phyloP scores from a whole-genome alignment of 2,888 invertebrate species.

The Polietes domitor region DNA sequence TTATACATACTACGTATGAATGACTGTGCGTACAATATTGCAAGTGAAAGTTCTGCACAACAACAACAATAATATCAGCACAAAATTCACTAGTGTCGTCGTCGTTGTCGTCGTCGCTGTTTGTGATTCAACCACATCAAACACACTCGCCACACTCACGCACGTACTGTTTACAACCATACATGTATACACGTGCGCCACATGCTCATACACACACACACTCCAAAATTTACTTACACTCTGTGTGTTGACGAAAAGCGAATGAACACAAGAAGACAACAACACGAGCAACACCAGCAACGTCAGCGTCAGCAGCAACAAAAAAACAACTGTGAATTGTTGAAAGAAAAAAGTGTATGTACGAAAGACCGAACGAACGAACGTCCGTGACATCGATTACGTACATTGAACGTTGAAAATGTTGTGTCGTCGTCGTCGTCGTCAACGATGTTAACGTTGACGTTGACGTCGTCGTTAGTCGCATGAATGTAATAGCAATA shows the following conservation, averaged over 20 bases:
- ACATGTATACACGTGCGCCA: constrained; percentile 42
- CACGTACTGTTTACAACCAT: neutral
- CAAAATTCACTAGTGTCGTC: constrained; percentile 24
- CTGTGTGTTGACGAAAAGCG: constrained; percentile 55
- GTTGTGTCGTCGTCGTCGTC: constrained; percentile 55
- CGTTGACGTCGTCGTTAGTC: constrained; percentile 51
- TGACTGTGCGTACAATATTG: constrained; percentile 52
- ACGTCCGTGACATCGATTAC: constrained; percentile 68
- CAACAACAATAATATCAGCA: constrained; percentile 34
- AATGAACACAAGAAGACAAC: constrained; percentile 28
- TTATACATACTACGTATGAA: constrained; percentile 52
- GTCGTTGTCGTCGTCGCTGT: neutral
- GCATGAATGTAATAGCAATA: constrained; percentile 59
- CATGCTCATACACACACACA: constrained; percentile 58
- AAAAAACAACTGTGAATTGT: constrained; percentile 54
- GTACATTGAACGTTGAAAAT: constrained; percentile 70
- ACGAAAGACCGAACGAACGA: constrained; percentile 55
- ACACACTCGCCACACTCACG: constrained; percentile 1
- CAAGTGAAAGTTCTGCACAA: constrained; percentile 66
- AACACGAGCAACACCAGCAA: constrained; percentile 17
- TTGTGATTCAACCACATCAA: constrained; percentile 4
- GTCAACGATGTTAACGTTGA: constrained; percentile 42
- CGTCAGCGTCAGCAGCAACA: too few species aligned
- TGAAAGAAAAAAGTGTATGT: constrained; percentile 48
- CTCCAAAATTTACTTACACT: constrained; percentile 12